Evolutionary conservation across 2,113 vertebrate species (phyloP).

Genomic region (Xenotilapia leptura): DNA sequence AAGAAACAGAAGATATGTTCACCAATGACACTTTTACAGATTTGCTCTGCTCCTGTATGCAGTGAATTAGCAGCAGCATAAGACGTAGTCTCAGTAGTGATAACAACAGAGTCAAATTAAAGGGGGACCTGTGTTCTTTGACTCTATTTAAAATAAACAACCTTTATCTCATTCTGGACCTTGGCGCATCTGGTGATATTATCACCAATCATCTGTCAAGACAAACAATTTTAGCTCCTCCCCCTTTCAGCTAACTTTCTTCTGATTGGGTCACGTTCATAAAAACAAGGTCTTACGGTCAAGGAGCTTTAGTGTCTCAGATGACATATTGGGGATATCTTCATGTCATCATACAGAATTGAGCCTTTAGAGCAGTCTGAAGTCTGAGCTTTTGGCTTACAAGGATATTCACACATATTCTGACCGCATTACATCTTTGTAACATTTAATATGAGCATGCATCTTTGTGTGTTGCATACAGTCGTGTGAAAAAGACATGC

Average conservation of each 20-base stretch:
- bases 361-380: neutral
- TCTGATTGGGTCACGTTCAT: neutral
- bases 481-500: neutral
- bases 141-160: neutral
- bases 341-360: neutral
- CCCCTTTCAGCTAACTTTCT: neutral
- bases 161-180: neutral
- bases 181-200: neutral
- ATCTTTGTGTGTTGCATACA: neutral
- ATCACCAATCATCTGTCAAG: neutral
- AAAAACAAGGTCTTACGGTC: neutral
- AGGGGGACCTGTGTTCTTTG: neutral
- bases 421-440: fast-evolving
- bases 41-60: neutral
- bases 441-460: neutral
- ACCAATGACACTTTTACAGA: neutral
- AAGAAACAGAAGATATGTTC: neutral
- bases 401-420: neutral
- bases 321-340: neutral
- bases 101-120: neutral
- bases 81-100: neutral
- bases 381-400: neutral
- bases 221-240: neutral
- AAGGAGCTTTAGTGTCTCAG: neutral
- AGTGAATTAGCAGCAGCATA: neutral